Evolutionary conservation across 2,113 vertebrate genomes (phyloP), one percentile per base, ranked within the genome.

Genomic region (Formicarius rufipectus): DNA sequence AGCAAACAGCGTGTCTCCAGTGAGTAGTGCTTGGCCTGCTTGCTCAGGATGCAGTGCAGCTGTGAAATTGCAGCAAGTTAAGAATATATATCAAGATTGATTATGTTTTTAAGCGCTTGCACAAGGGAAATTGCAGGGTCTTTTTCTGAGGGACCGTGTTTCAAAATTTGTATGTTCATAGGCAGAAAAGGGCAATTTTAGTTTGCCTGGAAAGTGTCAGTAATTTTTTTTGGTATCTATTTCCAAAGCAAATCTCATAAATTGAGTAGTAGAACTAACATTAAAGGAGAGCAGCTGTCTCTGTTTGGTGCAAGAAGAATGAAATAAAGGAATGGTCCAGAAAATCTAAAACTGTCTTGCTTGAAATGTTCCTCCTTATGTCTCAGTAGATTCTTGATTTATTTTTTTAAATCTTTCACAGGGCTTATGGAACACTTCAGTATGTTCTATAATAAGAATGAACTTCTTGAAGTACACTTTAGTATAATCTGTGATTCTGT

Each of bases 1-100:
- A 76, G 95, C 89, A 79, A 97, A 96, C 69, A 37, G 91, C 20
- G 95, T 96, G 30, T 98, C 98, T 90, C 95, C 98, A 83, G 98
- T 98, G 87, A 98, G 98, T 98, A 66, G 33, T 58, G 90, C 64
- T 96, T 84, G 93, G 79, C 58, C 88, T 92, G 53, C 60, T 86
- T 90, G 53, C 24, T 81, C 37, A 30, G 30, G 56, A 75, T 93
- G 64, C 44, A 81, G 2, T 89, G 73, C 95, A 96, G 85, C 76
- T 95, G 76, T 89, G 64, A 90, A 75, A 47, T 12, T 90, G 56
- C 66, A 93, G 74, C 55, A 73, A 87, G 53, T 94, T 49, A 89
- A 75, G 67, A 49, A 60, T 86, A 52, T 86, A 52, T 59, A 52
- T 68, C n/a, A 39, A 72, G 83, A 81, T 44, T 66, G 66, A 89